phyloP scores from a whole-genome alignment of 2,797 vertebrate genomes.

The Hozukius guyotensis region DNA sequence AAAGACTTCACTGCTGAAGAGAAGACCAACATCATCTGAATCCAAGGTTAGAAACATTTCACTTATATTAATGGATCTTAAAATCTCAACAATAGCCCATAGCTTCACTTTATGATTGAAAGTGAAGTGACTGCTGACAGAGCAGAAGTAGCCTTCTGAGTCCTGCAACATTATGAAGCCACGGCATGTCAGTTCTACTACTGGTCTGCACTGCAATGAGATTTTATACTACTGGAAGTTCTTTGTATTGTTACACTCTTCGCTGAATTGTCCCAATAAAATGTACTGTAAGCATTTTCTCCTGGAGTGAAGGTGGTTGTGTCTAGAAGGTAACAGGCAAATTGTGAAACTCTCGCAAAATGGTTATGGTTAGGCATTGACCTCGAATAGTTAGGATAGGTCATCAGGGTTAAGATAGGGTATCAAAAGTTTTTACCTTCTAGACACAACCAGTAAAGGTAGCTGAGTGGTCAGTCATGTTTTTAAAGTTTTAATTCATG shows the following conservation, averaged over 20 bases:
- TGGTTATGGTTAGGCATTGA: no score
- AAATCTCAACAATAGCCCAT: background rate
- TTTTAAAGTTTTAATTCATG: background rate
- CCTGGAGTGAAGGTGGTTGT: background rate
- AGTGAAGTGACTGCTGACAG: background rate
- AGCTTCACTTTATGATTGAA: background rate
- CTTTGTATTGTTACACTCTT: background rate
- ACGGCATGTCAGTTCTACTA: no score
- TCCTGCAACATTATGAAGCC: background rate
- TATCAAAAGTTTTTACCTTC: no score
- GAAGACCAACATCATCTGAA: background rate
- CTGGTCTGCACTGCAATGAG: background rate
- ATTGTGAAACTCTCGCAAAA: no score
- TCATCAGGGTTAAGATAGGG: no score
- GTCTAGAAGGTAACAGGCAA: no score
- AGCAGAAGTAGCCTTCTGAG: background rate
- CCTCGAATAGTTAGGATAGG: no score
- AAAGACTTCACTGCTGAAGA: conserved; percentile 48
- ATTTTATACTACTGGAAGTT: background rate
- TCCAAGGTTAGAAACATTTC: conserved; percentile 48
- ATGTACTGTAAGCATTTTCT: background rate
- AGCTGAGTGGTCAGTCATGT: background rate
- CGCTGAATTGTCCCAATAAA: background rate
- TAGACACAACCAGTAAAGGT: background rate
- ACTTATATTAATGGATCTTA: background rate